These are phyloP conservation scores for Falco berigora DNA, from an alignment of 2,797 vertebrate species.

Conservation along the genomic window DNA sequence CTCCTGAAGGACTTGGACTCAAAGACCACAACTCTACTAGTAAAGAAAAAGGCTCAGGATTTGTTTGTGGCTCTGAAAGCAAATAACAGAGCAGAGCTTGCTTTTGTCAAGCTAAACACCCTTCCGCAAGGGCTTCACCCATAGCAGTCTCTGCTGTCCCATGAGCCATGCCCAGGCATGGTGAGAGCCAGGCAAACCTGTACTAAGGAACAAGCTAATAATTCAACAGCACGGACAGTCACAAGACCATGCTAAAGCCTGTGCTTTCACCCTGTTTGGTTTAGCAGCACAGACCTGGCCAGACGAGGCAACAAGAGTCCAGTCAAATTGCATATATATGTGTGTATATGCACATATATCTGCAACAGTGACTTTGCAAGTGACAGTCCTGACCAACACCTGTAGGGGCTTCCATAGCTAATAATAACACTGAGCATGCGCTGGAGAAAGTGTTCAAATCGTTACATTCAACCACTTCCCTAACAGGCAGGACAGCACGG, in stretches of 20 bases:
- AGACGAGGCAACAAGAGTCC: not conserved
- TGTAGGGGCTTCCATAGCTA: not conserved
- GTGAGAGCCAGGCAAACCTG: not conserved
- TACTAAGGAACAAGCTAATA: not conserved
- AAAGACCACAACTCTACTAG: not conserved
- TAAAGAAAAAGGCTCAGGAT: not conserved
- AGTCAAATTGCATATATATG: not conserved
- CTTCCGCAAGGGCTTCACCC: not conserved
- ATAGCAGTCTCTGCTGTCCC: not conserved
- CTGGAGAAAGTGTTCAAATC: not conserved
- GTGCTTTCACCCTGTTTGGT: not conserved
- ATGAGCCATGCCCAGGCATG: not conserved
- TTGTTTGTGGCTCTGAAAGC: not conserved
- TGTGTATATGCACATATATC: accelerated
- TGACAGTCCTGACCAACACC: accelerated
- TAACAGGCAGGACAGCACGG: not conserved
- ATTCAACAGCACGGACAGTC: not conserved
- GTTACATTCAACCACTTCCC: not conserved
- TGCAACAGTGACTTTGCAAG: not conserved
- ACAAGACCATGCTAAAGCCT: not conserved
- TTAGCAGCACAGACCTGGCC: not conserved
- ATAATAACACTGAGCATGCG: accelerated
- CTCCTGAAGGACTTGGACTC: not conserved
- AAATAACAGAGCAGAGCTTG: not conserved
- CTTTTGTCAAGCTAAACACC: not conserved